These are phyloP conservation scores for Turritopsis rubra DNA, from an alignment of 30 jellyfish, hydroid and myxozoan genomes.

Conservation along the genomic window DNA sequence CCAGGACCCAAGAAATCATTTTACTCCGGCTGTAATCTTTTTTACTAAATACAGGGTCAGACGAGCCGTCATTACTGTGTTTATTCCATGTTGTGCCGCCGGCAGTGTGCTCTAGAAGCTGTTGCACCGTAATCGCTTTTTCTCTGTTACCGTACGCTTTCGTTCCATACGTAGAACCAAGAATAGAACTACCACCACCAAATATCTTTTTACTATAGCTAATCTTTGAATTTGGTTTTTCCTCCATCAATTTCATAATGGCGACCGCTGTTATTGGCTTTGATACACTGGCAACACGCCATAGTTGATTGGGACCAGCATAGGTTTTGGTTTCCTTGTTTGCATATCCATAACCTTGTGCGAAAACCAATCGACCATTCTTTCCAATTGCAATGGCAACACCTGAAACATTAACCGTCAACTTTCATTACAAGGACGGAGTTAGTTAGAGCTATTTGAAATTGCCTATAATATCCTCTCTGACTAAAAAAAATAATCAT, in stretches of 20 bases:
- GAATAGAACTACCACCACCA: neutral
- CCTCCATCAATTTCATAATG: neutral
- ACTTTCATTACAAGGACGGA: no score
- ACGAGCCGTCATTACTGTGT: neutral
- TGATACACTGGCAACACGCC: slow-evolving; percentile 5
- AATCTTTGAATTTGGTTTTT: neutral
- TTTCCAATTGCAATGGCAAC: neutral
- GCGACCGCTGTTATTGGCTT: slow-evolving; percentile 12
- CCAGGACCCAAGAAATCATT: neutral
- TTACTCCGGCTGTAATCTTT: neutral
- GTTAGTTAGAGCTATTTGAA: no score
- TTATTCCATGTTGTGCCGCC: slow-evolving; percentile 15
- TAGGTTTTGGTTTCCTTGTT: neutral
- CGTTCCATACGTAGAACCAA: neutral
- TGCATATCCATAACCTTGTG: slow-evolving; percentile 5
- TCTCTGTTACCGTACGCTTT: neutral
- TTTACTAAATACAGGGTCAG: neutral
- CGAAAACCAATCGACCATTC: slow-evolving; percentile 5
- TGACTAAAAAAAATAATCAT: no score
- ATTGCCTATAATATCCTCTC: no score
- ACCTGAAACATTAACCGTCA: neutral
- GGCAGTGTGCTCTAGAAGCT: slow-evolving; percentile 8
- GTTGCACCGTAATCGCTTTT: neutral
- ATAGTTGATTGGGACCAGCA: slow-evolving; percentile 9
- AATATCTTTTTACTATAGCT: neutral